Percentiles rank a stretch among this genome's conserved stretches.
phyloP scores from a whole-genome alignment of 2,113 vertebrate species.

The Boulengeromyrus knoepffleri region DNA sequence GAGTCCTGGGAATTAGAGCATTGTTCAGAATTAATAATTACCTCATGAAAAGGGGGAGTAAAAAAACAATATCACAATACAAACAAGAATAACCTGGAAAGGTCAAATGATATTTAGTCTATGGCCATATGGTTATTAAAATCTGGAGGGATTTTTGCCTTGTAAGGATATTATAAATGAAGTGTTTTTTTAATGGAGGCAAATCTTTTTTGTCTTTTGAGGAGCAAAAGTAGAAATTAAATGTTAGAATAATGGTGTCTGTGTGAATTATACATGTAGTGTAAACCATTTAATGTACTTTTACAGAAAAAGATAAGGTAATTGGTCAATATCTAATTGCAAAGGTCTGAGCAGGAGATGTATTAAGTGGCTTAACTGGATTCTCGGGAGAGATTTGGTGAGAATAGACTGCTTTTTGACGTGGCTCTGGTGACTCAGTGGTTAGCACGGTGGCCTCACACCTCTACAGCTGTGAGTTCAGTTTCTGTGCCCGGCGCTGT shows the following conservation, averaged over 20 bases:
- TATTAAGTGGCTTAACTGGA: not conserved
- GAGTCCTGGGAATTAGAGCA: not conserved
- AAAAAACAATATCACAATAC: not conserved
- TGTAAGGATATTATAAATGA: not conserved
- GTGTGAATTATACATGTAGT: not conserved
- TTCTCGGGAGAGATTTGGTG: not conserved
- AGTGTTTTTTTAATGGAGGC: not conserved
- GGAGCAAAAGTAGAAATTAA: not conserved
- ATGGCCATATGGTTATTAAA: not conserved
- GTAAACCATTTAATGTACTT: not conserved
- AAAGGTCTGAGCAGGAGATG: not conserved
- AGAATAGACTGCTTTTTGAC: not conserved
- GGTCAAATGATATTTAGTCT: not conserved
- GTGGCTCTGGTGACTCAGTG: not conserved
- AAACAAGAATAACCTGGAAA: not conserved
- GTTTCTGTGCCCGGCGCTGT: not conserved
- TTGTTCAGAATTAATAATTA: not conserved
- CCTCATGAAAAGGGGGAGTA: not conserved
- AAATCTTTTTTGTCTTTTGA: not conserved
- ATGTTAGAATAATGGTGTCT: not conserved
- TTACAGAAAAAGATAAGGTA: not conserved
- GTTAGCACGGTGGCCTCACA: not conserved
- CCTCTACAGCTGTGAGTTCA: not conserved
- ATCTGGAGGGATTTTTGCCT: not conserved
- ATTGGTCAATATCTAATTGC: not conserved